Evolutionary conservation across 2,797 vertebrate species (phyloP).

Genomic region (Ciconia nigra): DNA sequence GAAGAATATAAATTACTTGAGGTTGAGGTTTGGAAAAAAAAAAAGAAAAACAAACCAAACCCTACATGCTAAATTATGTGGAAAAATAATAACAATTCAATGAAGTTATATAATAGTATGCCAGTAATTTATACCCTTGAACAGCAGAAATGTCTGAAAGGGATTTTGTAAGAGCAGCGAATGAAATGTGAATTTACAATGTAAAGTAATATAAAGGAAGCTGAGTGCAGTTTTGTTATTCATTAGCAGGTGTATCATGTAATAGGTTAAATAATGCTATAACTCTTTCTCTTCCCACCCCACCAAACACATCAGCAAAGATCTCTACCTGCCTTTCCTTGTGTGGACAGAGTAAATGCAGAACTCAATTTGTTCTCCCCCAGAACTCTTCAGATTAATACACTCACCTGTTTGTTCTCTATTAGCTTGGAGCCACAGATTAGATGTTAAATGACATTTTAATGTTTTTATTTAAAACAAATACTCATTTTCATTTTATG

Average conservation of each 20-base stretch:
- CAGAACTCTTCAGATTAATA: not conserved
- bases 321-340: fast-evolving
- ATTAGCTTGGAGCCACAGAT: not conserved
- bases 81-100: not conserved
- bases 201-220: not conserved
- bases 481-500: not conserved
- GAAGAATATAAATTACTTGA: not conserved
- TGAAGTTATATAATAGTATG: not conserved
- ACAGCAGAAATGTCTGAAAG: not conserved
- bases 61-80: fast-evolving
- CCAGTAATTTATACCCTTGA: not conserved
- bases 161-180: not conserved
- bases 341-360: not conserved
- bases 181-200: not conserved
- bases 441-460: not conserved
- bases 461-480: not conserved
- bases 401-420: not conserved
- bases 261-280: not conserved
- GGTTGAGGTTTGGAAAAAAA: fast-evolving
- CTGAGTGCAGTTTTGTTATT: not conserved
- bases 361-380: not conserved
- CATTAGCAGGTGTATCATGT: not conserved
- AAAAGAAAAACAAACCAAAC: not conserved
- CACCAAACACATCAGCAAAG: not conserved
- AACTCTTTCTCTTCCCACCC: not conserved